Base-by-base conservation (phyloP, 2,888 invertebrate genomes). In the Margaritifera margaritifera region DNA sequence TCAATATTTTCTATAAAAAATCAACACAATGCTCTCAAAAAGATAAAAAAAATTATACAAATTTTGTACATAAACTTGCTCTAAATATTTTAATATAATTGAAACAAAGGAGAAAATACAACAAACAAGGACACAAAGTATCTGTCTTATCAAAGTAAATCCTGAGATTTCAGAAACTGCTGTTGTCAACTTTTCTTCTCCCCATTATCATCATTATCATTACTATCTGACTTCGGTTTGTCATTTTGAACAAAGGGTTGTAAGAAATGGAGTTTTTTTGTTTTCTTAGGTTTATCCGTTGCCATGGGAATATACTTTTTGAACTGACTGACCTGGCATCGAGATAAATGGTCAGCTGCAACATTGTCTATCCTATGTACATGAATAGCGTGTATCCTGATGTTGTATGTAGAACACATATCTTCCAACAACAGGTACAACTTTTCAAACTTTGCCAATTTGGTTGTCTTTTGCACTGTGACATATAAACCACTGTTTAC, bases 241-340 rank as follows among this genome's bases (percentile, higher is more conserved):
- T 56, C 24, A 22, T n/a, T n/a, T n/a, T 56, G 11, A 56, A 66
- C 42, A 53, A 79, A 58, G 20, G 79, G 80, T 51, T 69, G 60
- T 57, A 71, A 77, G 58, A 83, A 83, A 54, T 77, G 56, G 55
- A 83, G 65, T 62, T 82, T 81, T 68, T 83, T 83, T 0, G 78
- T 68, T 61, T 80, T 83, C 66, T 82, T 83, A 20, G 75, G 58
- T 18, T 67, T 69, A 3, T 63, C 60, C n/a, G 59, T 50, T 1
- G 83, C 79, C 2, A 74, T 72, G 0, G 83, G 82, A 22, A 80
- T 63, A 42, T 78, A 67, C 60, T 75, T 50, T n/a, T 69, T 69
- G 59, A 83, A 83, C 20, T 67, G 54, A 1, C 75, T 64, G 15
- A 80, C 69, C 24, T 80, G 52, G 11, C 62, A 64, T 27, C 74